phyloP scores from a whole-genome alignment of 2,888 invertebrate genomes.

The Carcina quercana region DNA sequence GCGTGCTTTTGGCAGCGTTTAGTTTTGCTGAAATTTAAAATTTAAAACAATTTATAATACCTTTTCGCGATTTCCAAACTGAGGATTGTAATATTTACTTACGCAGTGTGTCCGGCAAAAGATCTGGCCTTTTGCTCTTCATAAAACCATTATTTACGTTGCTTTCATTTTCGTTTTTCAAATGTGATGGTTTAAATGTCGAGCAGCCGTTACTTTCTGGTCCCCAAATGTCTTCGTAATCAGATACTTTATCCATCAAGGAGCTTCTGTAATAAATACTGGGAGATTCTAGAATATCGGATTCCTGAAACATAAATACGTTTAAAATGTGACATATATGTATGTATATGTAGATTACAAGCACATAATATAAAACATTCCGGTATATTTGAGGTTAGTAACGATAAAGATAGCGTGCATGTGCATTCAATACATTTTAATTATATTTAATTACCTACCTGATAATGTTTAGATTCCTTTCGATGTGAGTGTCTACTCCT shows the following conservation, averaged over 20 bases:
- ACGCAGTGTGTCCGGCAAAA: slow-evolving; percentile 76
- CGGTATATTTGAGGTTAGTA: slow-evolving; percentile 33
- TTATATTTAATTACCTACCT: slow-evolving; percentile 56
- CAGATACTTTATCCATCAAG: slow-evolving; percentile 92
- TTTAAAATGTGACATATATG: no score
- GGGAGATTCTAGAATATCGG: slow-evolving; percentile 88
- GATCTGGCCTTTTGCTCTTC: slow-evolving; percentile 75
- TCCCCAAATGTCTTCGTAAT: slow-evolving; percentile 96
- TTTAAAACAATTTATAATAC: not conserved
- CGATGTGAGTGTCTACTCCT: slow-evolving; percentile 74
- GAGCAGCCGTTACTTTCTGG: slow-evolving; percentile 72
- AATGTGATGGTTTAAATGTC: slow-evolving; percentile 64
- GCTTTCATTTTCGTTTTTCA: slow-evolving; percentile 52
- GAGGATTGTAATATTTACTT: slow-evolving; percentile 26
- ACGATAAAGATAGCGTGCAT: slow-evolving; percentile 23
- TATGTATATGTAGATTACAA: not conserved
- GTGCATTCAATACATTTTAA: slow-evolving; percentile 18
- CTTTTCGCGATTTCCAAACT: slow-evolving; percentile 1
- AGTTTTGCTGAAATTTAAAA: slow-evolving; percentile 50
- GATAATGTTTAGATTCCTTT: slow-evolving; percentile 82
- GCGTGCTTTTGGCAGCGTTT: slow-evolving; percentile 59
- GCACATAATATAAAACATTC: not conserved
- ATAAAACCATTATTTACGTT: slow-evolving; percentile 63
- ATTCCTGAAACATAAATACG: slow-evolving; percentile 73
- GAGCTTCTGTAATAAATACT: slow-evolving; percentile 89